phyloP scores from a whole-genome alignment of 2,888 invertebrate species.

The Fragum sueziense region DNA sequence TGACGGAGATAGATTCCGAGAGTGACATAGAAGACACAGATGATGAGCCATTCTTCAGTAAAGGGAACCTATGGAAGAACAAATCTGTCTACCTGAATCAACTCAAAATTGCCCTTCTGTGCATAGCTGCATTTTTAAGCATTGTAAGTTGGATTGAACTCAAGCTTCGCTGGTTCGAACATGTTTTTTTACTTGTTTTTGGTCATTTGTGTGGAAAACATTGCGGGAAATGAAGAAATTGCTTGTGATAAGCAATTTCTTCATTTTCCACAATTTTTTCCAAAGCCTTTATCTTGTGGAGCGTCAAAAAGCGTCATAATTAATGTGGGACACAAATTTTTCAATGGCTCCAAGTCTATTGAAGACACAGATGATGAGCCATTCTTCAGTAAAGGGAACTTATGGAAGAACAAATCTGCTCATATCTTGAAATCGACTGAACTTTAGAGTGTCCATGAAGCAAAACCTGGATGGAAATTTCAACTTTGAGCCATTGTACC shows the following conservation, averaged over 20 bases:
- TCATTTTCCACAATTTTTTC: too few relatives aligned
- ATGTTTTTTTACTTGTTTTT: too few relatives aligned
- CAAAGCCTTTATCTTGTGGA: too few relatives aligned
- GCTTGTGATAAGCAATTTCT: neutral
- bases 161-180: too few relatives aligned
- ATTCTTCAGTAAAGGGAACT: constrained; percentile 41
- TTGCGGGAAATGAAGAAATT: too few relatives aligned
- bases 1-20: constrained; percentile 25
- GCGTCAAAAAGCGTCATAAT: too few relatives aligned
- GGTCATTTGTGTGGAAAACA: too few relatives aligned
- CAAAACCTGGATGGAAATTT: too few relatives aligned
- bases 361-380: constrained; percentile 30
- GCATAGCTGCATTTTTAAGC: constrained; percentile 33
- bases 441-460: constrained; percentile 38
- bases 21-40: constrained; percentile 37
- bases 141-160: too few relatives aligned
- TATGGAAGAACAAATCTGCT: constrained; percentile 28
- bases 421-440: constrained; percentile 47
- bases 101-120: constrained; percentile 40
- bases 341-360: too few relatives aligned
- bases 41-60: constrained; percentile 39
- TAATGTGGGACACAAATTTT: too few relatives aligned
- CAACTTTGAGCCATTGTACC: too few relatives aligned
- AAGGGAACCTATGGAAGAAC: constrained; percentile 31
- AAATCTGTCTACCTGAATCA: constrained; percentile 36